Percentiles rank a stretch among this genome's conserved stretches.
These are phyloP conservation scores for Stenolophus ochropezus DNA, from an alignment of 2,888 invertebrate species.

Conservation along the genomic window DNA sequence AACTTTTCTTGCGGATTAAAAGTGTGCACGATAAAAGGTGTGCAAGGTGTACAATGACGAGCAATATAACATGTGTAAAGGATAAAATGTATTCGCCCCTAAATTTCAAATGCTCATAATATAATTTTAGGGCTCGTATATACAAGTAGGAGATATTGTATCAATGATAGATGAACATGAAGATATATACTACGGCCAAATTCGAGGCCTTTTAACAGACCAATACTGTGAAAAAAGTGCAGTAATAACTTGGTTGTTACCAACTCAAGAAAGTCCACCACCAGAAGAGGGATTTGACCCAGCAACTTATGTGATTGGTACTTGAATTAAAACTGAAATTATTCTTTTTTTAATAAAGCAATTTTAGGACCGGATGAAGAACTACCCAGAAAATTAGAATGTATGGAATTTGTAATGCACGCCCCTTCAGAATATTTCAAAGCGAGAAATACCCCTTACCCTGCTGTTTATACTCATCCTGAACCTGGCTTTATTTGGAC, in stretches of 20 bases:
- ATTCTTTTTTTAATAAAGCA: constrained; percentile 63
- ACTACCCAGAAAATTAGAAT: constrained; percentile 87
- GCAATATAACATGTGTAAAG: too few relatives aligned
- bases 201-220: constrained; percentile 91
- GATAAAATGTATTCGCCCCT: too few relatives aligned
- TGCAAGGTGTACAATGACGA: too few relatives aligned
- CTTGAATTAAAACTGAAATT: background rate
- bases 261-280: constrained; percentile 87
- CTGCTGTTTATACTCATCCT: constrained; percentile 73
- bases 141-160: constrained; percentile 94
- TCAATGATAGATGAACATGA: constrained; percentile 86
- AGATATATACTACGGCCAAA: constrained; percentile 90
- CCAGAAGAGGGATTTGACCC: constrained; percentile 89
- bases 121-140: constrained; percentile 80
- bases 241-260: constrained; percentile 92
- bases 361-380: constrained; percentile 94
- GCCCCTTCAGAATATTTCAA: constrained; percentile 94
- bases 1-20: too few relatives aligned
- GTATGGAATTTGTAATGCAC: constrained; percentile 94
- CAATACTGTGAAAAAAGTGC: constrained; percentile 96
- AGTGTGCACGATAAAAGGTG: too few relatives aligned
- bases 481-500: constrained; percentile 81
- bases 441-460: constrained; percentile 85
- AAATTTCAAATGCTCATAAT: too few relatives aligned
- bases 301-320: constrained; percentile 91